Evolutionary conservation across 2,113 vertebrate species (phyloP), one percentile per base, ranked within the genome.

Genomic region (Rhegmatorhina hoffmannsi): DNA sequence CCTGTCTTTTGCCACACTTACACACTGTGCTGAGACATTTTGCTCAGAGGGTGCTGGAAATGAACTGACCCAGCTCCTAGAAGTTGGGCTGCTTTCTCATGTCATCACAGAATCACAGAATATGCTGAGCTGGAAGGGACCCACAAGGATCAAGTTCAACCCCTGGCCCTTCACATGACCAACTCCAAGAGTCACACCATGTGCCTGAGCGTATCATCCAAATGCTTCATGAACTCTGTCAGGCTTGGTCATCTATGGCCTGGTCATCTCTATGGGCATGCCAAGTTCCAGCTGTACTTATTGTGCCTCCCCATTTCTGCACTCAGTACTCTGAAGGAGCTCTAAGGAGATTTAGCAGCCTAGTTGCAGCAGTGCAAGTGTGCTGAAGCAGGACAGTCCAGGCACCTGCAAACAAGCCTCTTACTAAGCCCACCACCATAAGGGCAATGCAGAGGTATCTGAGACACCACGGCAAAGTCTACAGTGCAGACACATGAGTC

Each of bases 31-130:
- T 13, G 18, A 81, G 58, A 59, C 20, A 7, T 5, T 0, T 0
- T 34, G 55, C 49, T 44, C 47, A 11, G 52, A 69, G 33, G 17
- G 7, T 15, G 28, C 4, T 11, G 14, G 34, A 31, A 50, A 34
- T 1, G 0, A 59, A n/a, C 4, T 5, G 12, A 50, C 6, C 23
- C 28, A 17, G 9, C 5, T 1, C 13, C 19, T 43, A 31, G 23
- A 70, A 75, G 25, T 1, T 40, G 21, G 13, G 13, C 23, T 62
- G 40, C 25, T 52, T 69, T 76, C 43, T 64, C 25, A 5, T 6
- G 11, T 44, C 11, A 14, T 20, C 47, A 60, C n/a, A 56, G 31
- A 56, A 56, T 17, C 23, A 60, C 34, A 63, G 38, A 40, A 29
- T 29, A 40, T 14, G 26, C 18, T 43, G 38, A 63, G 17, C 3